These are phyloP conservation scores for Heteronetta atricapilla DNA, from an alignment of 2,113 vertebrate species.

Conservation along the genomic window DNA sequence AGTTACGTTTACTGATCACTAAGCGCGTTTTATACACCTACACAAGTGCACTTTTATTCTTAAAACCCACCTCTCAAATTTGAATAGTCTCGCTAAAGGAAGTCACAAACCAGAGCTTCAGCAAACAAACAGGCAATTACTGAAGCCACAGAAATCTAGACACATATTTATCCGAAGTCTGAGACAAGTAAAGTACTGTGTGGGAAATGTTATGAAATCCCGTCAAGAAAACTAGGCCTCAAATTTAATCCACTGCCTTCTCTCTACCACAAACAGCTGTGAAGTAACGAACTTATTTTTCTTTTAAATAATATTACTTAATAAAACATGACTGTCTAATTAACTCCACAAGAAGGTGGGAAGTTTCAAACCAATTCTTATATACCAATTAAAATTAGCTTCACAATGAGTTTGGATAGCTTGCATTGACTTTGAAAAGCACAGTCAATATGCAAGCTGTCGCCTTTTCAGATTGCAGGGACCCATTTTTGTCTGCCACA, in stretches of 20 bases:
- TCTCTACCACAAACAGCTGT: not conserved
- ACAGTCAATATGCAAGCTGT: not conserved
- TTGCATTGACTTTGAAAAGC: not conserved
- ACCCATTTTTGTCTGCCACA: not conserved
- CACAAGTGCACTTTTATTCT: not conserved
- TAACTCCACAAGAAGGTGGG: not conserved
- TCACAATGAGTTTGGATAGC: not conserved
- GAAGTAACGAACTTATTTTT: not conserved
- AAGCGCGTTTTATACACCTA: not conserved
- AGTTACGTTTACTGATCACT: not conserved
- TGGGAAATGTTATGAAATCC: constrained; percentile 36
- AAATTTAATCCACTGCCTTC: not conserved
- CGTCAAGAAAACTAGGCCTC: constrained; percentile 22
- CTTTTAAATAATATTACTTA: not conserved
- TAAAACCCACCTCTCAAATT: not conserved
- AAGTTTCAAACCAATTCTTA: not conserved
- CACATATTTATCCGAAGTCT: not conserved
- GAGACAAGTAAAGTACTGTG: not conserved
- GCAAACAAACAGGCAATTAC: not conserved
- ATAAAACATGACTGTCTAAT: not conserved
- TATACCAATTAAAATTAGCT: not conserved
- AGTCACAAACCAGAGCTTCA: not conserved
- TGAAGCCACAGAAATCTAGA: not conserved
- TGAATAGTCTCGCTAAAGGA: not conserved
- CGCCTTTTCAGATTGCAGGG: not conserved